phyloP scores from a whole-genome alignment of 2,888 invertebrate genomes.

The Lasioglossum figueresi region DNA sequence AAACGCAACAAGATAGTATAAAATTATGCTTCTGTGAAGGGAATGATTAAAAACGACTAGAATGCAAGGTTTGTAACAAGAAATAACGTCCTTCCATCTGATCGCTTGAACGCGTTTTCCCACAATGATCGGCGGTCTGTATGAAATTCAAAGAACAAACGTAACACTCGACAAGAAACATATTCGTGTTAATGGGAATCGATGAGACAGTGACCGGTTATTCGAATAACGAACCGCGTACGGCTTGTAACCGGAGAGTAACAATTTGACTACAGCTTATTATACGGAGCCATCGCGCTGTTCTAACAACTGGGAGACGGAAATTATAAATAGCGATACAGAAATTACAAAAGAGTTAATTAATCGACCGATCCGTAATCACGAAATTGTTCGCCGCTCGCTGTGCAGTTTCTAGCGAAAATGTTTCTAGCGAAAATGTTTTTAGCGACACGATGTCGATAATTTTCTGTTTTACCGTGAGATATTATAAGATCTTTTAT shows the following conservation, averaged over 20 bases:
- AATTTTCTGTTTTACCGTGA: constrained; percentile 6
- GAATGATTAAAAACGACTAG: neutral
- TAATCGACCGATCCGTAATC: constrained; percentile 18
- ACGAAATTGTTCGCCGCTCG: neutral
- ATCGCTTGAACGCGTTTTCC: neutral
- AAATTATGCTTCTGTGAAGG: neutral
- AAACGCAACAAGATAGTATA: neutral
- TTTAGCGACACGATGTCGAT: neutral
- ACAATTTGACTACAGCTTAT: constrained; percentile 24
- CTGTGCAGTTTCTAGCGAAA: neutral
- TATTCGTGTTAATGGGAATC: constrained; percentile 15
- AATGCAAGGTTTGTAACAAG: neutral
- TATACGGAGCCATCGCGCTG: neutral
- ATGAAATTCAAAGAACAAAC: neutral
- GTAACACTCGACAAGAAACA: neutral
- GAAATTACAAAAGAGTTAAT: constrained; percentile 15
- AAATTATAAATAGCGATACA: constrained; percentile 22
- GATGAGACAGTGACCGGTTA: neutral
- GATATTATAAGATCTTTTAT: neutral
- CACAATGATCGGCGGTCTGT: neutral
- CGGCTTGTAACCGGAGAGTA: neutral
- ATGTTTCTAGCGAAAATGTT: neutral
- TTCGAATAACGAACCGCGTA: neutral
- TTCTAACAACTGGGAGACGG: neutral
- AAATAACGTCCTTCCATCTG: neutral